Evolutionary conservation across 2,797 vertebrate species (phyloP), one percentile per base, ranked within the genome.

Genomic region (Periophthalmus magnuspinnatus): DNA sequence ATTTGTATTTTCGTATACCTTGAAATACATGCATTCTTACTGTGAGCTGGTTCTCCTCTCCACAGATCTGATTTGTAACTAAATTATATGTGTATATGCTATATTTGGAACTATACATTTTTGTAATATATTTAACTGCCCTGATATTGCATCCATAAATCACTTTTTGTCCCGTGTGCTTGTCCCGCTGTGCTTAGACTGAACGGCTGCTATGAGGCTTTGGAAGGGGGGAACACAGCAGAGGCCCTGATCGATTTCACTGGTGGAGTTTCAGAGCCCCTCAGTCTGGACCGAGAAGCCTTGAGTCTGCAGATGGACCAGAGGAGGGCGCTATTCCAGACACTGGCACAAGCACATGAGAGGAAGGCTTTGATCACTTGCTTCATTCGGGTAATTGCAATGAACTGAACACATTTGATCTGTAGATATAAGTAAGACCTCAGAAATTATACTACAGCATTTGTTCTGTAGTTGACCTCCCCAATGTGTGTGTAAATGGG

Each of bases 161-260:
- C 47, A 34, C 14, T 41, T 48, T 57, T 67, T 10, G 21, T 5
- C 66, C 22, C 28, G 3, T 24, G 2, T 19, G n/a, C n/a, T 16
- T 3, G 13, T 77, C 28, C 55, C 32, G 36, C n/a, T 68, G 67
- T 7, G 4, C 3, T 63, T n/a, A 95, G 95, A 75, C 76, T 95
- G 0, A 95, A 94, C 3, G 94, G 95, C 6, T 95, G 94, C 81
- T 95, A 95, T 3, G 95, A 95, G 80, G 94, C 95, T 13, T 81
- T 95, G 70, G 95, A 95, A 67, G 95, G 95, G 1, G 95, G 95
- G 8, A 95, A 95, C 87, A 95, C 94, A 0, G 91, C 93, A 0
- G 95, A 95, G 84, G 95, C 95, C 2, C 85, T 95, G 61, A 92
- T 95, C 3, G 95, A 95, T 82, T 95, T 95, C 79, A 95, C 94